Evolutionary conservation across 2,888 invertebrate genomes (phyloP).

Genomic region (Plagodis pulveraria): DNA sequence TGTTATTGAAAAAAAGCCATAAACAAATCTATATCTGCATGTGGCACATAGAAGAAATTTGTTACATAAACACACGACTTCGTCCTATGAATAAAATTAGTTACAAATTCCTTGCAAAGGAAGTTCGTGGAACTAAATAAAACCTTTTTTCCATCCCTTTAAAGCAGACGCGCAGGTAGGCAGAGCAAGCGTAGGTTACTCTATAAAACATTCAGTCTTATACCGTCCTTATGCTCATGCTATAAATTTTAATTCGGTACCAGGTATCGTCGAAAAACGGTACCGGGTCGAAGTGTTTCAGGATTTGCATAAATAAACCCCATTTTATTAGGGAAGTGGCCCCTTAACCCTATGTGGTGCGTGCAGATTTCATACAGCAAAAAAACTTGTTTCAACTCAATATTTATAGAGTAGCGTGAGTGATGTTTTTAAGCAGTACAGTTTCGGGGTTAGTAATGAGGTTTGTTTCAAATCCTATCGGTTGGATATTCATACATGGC

Average conservation of each 20-base stretch:
- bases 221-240: slow-evolving; percentile 42
- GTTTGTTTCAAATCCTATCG: no score
- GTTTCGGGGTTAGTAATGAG: no score
- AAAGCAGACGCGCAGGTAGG: slow-evolving; percentile 6
- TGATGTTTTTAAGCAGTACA: no score
- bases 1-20: no score
- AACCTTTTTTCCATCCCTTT: slow-evolving; percentile 26
- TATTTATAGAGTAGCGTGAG: no score
- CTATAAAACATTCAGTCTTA: slow-evolving; percentile 48
- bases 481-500: no score
- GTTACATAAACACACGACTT: background rate
- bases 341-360: background rate
- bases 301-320: slow-evolving; percentile 48
- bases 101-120: slow-evolving; percentile 32
- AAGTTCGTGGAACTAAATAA: slow-evolving; percentile 16
- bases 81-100: slow-evolving; percentile 39
- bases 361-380: background rate
- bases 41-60: no score
- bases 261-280: slow-evolving; percentile 44
- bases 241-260: slow-evolving; percentile 48
- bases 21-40: no score
- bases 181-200: slow-evolving; percentile 20
- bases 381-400: background rate
- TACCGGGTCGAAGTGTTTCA: slow-evolving; percentile 38
- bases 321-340: slow-evolving; percentile 26